Evolutionary conservation across 2,888 invertebrate species (phyloP).

Genomic region (Mylabris sibirica): DNA sequence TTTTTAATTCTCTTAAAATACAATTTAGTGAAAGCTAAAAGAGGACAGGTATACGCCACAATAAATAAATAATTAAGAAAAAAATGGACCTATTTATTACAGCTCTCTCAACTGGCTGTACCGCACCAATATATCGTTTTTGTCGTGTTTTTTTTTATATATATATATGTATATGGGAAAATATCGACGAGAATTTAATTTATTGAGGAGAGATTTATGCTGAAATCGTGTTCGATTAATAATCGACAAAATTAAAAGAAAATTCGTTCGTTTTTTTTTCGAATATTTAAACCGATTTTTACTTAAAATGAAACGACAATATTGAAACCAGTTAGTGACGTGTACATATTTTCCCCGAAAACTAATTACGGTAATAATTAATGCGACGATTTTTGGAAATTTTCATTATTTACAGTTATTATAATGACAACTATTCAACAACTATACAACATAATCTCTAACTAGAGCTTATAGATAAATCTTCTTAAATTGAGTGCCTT

Average conservation of each 20-base stretch:
- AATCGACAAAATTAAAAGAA: background rate
- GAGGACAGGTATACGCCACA: slow-evolving; percentile 39
- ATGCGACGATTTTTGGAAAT: background rate
- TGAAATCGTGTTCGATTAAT: slow-evolving; percentile 45
- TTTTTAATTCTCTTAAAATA: slow-evolving; percentile 25
- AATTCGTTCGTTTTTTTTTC: background rate
- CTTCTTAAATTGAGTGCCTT: slow-evolving; percentile 17
- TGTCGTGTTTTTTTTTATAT: slow-evolving; percentile 28
- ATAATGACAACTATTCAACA: background rate
- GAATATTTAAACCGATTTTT: background rate
- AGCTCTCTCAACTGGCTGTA: slow-evolving; percentile 38
- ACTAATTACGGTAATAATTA: background rate
- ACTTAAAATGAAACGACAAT: background rate
- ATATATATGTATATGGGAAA: slow-evolving; percentile 43
- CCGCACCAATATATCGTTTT: slow-evolving; percentile 14
- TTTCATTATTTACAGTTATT: background rate
- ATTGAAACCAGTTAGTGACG: background rate
- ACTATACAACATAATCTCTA: too few species aligned
- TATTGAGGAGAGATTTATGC: slow-evolving; percentile 56
- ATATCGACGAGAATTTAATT: slow-evolving; percentile 54
- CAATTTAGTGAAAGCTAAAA: background rate
- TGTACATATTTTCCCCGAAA: background rate
- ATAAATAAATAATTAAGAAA: slow-evolving; percentile 55
- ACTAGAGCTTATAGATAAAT: background rate
- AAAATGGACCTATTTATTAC: slow-evolving; percentile 57